Evolutionary conservation across 1,140 invertebrate genomes (phyloP), one percentile per base, ranked within the genome.

Genomic region (Popillia japonica): DNA sequence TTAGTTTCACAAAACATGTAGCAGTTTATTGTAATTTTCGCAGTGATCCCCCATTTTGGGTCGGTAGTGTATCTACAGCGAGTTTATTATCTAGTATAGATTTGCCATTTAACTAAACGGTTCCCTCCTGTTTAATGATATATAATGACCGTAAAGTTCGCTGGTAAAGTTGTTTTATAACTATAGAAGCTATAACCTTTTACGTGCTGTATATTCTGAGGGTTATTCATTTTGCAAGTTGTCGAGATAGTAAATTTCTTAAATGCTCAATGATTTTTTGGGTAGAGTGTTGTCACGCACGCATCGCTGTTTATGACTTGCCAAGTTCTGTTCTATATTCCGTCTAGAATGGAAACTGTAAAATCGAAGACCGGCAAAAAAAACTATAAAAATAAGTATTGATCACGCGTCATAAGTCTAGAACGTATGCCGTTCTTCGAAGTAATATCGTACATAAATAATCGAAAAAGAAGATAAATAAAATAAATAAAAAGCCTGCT

Each of bases 241-340:
- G 17, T 7, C 48, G 48, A 55, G 48, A 55, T 55, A 55, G 48
- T 55, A 55, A 55, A 48, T 48, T 48, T 48, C 44, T 48, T 48
- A 48, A 44, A 55, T 55, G 48, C 17, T 55, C 48, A 4, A 55
- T 17, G 48, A 55, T 17, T 55, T 55, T 55, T 48, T n/a, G 44
- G n/a, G 6, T 10, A 10, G 11, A 48, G 10, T 48, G 44, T 48
- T 17, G 48, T 17, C 11, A n/a, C 48, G 48, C 48, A 55, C 14
- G 27, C 27, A 17, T 55, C 48, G 3, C 0, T 17, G 48, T 55
- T 55, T 14, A 55, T 55, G 6, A 6, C 48, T n/a, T 55, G 48
- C 48, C 3, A 55, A 55, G 48, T 55, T 55, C 3, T 6, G 48
- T n/a, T 55, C 48, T n/a, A 55, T 55, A 55, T n/a, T n/a, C 48